Conservation (phyloP, 2,113 vertebrate genomes). For the Oxyruncus cristatus region DNA sequence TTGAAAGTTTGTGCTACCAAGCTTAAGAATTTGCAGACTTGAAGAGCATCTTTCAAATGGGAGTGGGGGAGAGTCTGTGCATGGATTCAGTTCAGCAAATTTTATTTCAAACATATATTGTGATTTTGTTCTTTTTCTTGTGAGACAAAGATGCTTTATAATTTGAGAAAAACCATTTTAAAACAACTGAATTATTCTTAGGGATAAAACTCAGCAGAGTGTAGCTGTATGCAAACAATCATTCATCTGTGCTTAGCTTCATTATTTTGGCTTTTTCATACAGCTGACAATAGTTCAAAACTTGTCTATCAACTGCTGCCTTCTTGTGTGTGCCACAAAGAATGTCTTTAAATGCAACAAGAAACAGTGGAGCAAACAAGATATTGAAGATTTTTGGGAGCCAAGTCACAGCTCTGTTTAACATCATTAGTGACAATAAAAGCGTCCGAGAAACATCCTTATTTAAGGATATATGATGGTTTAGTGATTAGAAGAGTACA, state of each 20-base stretch:
- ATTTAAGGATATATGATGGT: not conserved
- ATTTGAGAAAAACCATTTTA: not conserved
- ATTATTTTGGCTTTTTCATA: not conserved
- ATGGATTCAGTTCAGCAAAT: not conserved
- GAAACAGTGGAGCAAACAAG: not conserved
- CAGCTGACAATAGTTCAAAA: not conserved
- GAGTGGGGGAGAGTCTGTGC: rapidly evolving
- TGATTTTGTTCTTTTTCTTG: not conserved
- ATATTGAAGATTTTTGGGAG: not conserved
- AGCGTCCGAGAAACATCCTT: not conserved
- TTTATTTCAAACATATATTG: not conserved
- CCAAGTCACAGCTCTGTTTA: not conserved
- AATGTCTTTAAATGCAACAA: not conserved
- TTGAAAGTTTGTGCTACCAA: not conserved
- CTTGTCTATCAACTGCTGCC: not conserved
- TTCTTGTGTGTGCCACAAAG: not conserved
- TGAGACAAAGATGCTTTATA: not conserved
- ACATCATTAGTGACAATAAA: not conserved
- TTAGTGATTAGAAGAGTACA: not conserved
- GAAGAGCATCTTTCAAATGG: not conserved
- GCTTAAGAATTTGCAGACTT: not conserved
- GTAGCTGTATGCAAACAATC: not conserved
- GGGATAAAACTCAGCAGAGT: not conserved
- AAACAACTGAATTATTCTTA: not conserved
- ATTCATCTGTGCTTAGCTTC: not conserved